Evolutionary conservation across 30 jellyfish, hydroid and myxozoan species (phyloP).

Genomic region (Pelagia noctiluca): DNA sequence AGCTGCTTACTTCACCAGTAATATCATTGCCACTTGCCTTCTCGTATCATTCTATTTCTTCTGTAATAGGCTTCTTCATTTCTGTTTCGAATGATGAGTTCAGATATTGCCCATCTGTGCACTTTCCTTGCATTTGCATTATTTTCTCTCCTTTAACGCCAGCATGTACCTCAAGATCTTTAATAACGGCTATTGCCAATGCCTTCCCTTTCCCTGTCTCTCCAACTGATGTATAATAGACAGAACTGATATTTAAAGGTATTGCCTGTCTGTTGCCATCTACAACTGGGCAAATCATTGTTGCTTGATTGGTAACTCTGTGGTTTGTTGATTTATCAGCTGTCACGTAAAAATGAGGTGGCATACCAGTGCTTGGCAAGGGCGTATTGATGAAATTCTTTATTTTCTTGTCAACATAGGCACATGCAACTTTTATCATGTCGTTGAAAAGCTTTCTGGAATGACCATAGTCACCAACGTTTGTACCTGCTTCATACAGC

Average conservation of each 20-base stretch:
- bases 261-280: conserved; percentile 15
- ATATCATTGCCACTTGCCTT: background rate
- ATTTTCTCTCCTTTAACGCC: background rate
- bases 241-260: conserved; percentile 2
- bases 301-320: conserved; percentile 13
- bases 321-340: conserved; percentile 42
- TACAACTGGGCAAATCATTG: conserved; percentile 10
- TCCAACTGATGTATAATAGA: conserved; percentile 8
- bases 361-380: conserved; percentile 22
- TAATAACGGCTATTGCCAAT: conserved; percentile 12
- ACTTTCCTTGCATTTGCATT: conserved; percentile 19
- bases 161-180: conserved; percentile 10
- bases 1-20: background rate
- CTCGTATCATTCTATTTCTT: background rate
- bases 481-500: conserved; percentile 46
- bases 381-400: background rate
- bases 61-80: conserved; percentile 5
- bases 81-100: conserved; percentile 15
- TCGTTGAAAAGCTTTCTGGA: conserved; percentile 21
- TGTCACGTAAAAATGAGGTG: conserved; percentile 33
- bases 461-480: conserved; percentile 35
- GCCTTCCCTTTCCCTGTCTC: background rate
- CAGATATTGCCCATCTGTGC: conserved; percentile 24
- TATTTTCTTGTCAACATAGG: conserved; percentile 11
- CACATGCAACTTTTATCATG: conserved; percentile 15